Evolutionary conservation across 2,888 invertebrate genomes (phyloP).

Genomic region (Sphaeridia pumilis): DNA sequence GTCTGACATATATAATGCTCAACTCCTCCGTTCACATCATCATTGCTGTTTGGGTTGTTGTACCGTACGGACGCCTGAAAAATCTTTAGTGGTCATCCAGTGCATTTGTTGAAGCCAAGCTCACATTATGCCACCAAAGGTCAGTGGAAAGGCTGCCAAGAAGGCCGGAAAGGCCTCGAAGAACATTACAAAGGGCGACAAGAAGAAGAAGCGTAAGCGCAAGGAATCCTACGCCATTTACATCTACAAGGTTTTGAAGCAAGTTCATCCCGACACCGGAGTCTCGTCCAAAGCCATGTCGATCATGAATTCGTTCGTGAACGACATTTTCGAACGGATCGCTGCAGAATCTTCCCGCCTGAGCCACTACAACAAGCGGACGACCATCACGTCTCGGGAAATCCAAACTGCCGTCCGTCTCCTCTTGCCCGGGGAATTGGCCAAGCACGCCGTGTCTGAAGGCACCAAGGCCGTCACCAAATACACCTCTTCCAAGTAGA

Average conservation of each 20-base stretch:
- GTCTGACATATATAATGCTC: not conserved
- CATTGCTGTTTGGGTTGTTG: not conserved
- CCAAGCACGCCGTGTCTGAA: conserved; percentile 44
- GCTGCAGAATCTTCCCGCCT: conserved; percentile 40
- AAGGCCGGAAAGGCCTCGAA: conserved; percentile 46
- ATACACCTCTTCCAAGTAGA: conserved; percentile 40
- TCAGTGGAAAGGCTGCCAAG: conserved; percentile 24
- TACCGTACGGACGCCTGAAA: not conserved
- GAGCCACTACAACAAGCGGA: conserved; percentile 43
- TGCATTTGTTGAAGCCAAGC: not conserved
- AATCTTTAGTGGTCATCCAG: not conserved
- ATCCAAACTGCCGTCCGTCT: conserved; percentile 44
- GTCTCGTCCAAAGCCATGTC: conserved; percentile 58
- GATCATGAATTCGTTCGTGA: conserved; percentile 48
- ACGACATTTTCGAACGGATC: conserved; percentile 45
- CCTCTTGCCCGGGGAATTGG: conserved; percentile 44
- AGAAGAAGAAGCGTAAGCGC: conserved; percentile 44
- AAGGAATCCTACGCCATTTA: conserved; percentile 39
- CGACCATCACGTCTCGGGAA: conserved; percentile 44
- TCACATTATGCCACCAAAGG: conserved; percentile 25
- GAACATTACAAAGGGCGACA: conserved; percentile 48
- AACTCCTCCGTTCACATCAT: not conserved
- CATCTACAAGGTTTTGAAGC: conserved; percentile 53
- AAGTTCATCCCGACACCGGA: conserved; percentile 52
- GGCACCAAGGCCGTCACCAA: conserved; percentile 44